phyloP scores from a whole-genome alignment of 1,140 invertebrate species.

The Lineus longissimus region DNA sequence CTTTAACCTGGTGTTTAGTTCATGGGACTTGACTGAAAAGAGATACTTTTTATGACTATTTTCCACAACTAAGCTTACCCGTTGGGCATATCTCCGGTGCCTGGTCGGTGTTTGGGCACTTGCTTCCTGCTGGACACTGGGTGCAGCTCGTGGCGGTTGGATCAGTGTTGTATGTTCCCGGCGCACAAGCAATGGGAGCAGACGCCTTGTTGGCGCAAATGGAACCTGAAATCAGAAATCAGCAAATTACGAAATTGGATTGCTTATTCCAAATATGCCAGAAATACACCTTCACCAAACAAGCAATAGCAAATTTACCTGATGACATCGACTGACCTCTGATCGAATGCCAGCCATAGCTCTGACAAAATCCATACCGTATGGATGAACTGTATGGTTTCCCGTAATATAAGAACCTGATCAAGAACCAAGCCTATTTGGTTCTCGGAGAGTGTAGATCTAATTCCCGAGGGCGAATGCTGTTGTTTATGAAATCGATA shows the following conservation, averaged over 20 bases:
- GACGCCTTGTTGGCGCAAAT: slow-evolving; percentile 22
- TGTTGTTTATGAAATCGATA: too few species aligned
- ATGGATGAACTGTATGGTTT: not conserved
- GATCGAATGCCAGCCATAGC: not conserved
- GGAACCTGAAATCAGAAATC: slow-evolving; percentile 22
- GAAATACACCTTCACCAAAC: not conserved
- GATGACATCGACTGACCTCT: not conserved
- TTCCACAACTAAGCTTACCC: slow-evolving; percentile 21
- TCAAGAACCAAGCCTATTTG: too few species aligned
- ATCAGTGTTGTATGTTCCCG: slow-evolving; percentile 27
- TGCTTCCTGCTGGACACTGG: slow-evolving; percentile 26
- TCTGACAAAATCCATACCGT: not conserved
- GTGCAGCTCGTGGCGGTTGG: slow-evolving; percentile 24
- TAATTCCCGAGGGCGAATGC: too few species aligned
- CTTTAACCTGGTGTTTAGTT: too few species aligned
- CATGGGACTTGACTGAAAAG: too few species aligned
- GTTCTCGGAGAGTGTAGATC: too few species aligned
- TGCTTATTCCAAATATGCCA: not conserved
- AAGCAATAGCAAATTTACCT: not conserved
- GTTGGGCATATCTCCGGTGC: slow-evolving; percentile 17
- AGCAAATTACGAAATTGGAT: not conserved
- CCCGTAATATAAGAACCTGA: too few species aligned
- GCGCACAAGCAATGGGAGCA: slow-evolving; percentile 23
- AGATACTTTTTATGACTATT: not conserved
- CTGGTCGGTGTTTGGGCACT: slow-evolving; percentile 25